Base-by-base conservation (phyloP, 2,888 invertebrate genomes). In the Tromatobia lineatoria region DNA sequence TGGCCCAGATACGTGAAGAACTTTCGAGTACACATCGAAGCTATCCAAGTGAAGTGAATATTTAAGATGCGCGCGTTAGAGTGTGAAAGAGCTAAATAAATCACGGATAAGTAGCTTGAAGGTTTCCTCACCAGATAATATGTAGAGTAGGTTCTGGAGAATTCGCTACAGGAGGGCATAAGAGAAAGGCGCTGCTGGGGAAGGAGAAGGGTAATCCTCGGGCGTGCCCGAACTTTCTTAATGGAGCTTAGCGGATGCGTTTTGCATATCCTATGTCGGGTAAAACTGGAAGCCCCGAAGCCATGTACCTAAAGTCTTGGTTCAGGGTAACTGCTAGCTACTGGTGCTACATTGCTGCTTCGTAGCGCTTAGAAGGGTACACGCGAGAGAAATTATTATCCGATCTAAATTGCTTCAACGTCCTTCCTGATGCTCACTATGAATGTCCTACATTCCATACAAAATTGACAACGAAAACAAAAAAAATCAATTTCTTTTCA, bases 161-260 rank as follows among this genome's bases (percentile, higher is more conserved):
- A 42, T 76, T 77, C 77, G 38, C 73, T 71, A 8, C 11, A 54
- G 18, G 67, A 42, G 25, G 66, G 76, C 15, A 52, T 34, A 34
- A 34, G 34, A 64, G 64, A 47, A 57, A 13, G 20, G 13, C 66
- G 42, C 57, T 20, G 1, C 38, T 10, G 38, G 52, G 38, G 67
- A 13, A 11, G 23, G 38, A 59, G 50, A 54, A 52, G 69, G 64
- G 76, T 83, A 80, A 79, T 86, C 82, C 80, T 71, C 61, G 71
- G 66, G 80, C 82, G 82, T 86, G 84, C 74, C 66, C 77, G 66
- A 82, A 86, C 84, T 86, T 84, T 84, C 80, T 82, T 86, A 86
- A 86, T 86, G 86, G 86, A 84, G 84, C 84, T 84, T 80, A 80
- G 74, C 80, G 76, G 75, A 84, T 84, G 79, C 80, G 80, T 86